Percentiles rank a stretch among this genome's conserved stretches.
phyloP scores from a whole-genome alignment of 2,888 invertebrate species.

The Furcula furcula region DNA sequence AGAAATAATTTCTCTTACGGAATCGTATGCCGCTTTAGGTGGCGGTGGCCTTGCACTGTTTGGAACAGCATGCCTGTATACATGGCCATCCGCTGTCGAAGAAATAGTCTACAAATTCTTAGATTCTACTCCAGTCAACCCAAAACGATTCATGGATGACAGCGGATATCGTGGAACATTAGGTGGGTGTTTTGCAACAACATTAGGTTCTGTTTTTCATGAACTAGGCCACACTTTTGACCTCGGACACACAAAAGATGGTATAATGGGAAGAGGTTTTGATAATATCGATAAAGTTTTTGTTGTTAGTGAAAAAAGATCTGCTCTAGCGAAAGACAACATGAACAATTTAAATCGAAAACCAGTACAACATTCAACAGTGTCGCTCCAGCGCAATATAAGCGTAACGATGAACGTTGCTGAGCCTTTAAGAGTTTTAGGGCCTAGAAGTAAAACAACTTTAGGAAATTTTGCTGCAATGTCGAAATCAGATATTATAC shows the following conservation, averaged over 20 bases:
- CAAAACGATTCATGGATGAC: conserved; percentile 91
- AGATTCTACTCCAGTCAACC: conserved; percentile 84
- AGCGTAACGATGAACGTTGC: conserved; percentile 84
- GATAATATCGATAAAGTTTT: conserved; percentile 91
- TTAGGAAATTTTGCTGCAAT: conserved; percentile 76
- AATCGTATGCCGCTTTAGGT: conserved; percentile 94
- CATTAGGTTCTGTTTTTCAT: conserved; percentile 94
- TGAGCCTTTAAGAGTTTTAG: conserved; percentile 72
- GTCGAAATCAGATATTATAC: conserved; percentile 68
- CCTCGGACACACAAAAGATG: conserved; percentile 93
- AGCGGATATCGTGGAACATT: conserved; percentile 94
- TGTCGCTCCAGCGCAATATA: conserved; percentile 82
- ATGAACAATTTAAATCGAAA: conserved; percentile 82
- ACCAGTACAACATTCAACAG: conserved; percentile 83
- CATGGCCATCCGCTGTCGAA: conserved; percentile 90
- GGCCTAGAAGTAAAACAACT: conserved; percentile 77
- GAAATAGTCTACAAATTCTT: conserved; percentile 83
- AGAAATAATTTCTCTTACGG: conserved; percentile 85
- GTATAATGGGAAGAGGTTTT: conserved; percentile 96
- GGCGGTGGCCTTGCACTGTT: conserved; percentile 95
- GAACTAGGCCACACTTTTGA: conserved; percentile 97
- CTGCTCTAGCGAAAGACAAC: conserved; percentile 67
- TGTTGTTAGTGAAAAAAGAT: conserved; percentile 80
- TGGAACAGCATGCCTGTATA: conserved; percentile 94
- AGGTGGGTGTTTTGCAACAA: conserved; percentile 94